Conservation (phyloP, 2,888 invertebrate species). For the Philonicus albiceps region DNA sequence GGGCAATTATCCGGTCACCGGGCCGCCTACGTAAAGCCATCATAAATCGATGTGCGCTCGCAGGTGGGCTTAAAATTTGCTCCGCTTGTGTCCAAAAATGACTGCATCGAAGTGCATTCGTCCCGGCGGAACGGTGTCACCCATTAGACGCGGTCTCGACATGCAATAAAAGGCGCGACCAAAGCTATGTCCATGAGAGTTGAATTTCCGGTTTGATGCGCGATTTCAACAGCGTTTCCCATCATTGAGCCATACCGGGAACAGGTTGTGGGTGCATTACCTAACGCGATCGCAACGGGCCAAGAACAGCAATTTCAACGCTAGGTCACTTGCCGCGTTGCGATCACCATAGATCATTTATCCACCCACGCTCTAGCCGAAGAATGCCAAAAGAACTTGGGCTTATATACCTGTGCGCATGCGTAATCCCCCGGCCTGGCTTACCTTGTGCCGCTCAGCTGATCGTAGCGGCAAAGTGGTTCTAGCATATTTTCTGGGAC, state of each 20-base stretch:
- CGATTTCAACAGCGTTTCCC: conserved; percentile 19
- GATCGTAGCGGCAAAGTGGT: not conserved
- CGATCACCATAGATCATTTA: not conserved
- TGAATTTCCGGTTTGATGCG: conserved; percentile 26
- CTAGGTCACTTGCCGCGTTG: not conserved
- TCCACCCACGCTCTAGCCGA: not conserved
- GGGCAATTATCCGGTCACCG: conserved; percentile 3
- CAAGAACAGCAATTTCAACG: not conserved
- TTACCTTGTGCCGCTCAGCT: conserved; percentile 23
- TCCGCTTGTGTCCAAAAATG: not conserved
- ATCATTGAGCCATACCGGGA: not conserved
- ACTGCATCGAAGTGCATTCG: not conserved
- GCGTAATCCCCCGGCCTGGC: not conserved
- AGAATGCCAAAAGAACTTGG: not conserved
- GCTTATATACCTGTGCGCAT: not conserved
- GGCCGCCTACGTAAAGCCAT: not conserved
- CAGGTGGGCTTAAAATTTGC: not conserved
- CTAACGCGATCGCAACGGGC: conserved; percentile 2
- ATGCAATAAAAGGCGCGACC: conserved; percentile 3
- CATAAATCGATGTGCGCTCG: not conserved
- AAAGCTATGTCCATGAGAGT: not conserved
- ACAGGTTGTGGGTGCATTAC: conserved; percentile 14
- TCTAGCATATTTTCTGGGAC: not conserved
- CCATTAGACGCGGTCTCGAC: conserved; percentile 6
- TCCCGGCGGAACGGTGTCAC: conserved; percentile 4